phyloP scores from a whole-genome alignment of 2,888 invertebrate species.

The Mamestra brassicae region DNA sequence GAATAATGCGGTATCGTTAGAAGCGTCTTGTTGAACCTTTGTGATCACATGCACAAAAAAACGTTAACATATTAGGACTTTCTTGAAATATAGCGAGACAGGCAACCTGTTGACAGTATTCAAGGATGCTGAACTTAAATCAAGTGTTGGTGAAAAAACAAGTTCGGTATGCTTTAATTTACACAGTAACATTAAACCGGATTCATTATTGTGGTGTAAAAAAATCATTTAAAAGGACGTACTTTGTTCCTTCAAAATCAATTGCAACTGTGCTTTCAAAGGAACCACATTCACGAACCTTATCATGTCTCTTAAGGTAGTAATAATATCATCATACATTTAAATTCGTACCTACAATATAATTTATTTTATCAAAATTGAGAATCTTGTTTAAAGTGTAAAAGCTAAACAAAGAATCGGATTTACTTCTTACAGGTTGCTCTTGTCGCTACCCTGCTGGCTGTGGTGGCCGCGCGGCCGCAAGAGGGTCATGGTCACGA shows the following conservation, averaged over 20 bases:
- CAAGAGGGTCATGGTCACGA: constrained; percentile 53
- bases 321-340: not conserved
- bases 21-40: too few relatives aligned
- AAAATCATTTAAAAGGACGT: constrained; percentile 29
- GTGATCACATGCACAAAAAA: too few relatives aligned
- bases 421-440: constrained; percentile 6
- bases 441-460: constrained; percentile 30
- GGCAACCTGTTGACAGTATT: not conserved
- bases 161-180: constrained; percentile 13
- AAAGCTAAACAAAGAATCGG: too few relatives aligned
- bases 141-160: constrained; percentile 1
- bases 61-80: not conserved
- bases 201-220: too few relatives aligned
- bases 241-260: not conserved
- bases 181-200: not conserved
- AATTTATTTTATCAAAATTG: not conserved
- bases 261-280: not conserved
- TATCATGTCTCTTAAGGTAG: constrained; percentile 19
- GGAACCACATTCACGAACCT: not conserved
- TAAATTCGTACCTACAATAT: not conserved
- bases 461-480: constrained; percentile 41
- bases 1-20: too few relatives aligned
- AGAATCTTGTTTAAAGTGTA: too few relatives aligned
- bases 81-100: constrained; percentile 10
- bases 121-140: not conserved